A percentile compares a stretch with the other conserved stretches of the same genome.
phyloP scores from a whole-genome alignment of 1,140 invertebrate genomes.

The Hypothenemus hampei region DNA sequence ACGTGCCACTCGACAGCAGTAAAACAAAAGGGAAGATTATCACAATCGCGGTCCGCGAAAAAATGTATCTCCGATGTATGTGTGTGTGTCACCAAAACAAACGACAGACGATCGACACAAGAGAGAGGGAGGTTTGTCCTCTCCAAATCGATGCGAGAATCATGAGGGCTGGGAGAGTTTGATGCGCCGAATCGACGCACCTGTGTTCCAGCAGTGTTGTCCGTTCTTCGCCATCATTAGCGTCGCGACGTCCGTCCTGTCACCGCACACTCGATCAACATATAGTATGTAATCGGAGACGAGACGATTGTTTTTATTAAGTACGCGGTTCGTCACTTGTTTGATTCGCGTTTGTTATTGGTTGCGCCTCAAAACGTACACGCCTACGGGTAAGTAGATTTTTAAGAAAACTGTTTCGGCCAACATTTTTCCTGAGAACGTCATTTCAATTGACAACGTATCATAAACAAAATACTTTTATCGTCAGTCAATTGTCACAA shows the following conservation, averaged over 20 bases:
- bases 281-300: background rate
- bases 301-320: background rate
- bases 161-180: background rate
- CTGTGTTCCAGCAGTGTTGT: constrained; percentile 1
- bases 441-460: no score
- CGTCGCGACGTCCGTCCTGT: constrained; percentile 6
- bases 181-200: constrained; percentile 18
- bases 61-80: background rate
- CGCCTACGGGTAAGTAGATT: no score
- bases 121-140: background rate
- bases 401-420: no score
- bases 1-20: no score
- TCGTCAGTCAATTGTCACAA: no score
- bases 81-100: background rate
- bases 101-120: no score
- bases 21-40: no score
- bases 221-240: constrained; percentile 1
- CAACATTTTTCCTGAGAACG: no score
- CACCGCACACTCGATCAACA: background rate
- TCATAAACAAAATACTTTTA: no score
- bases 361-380: no score
- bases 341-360: background rate
- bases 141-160: constrained; percentile 8
- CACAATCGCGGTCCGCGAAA: background rate
- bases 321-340: background rate